Evolutionary conservation across 1,140 invertebrate species (phyloP).

Genomic region (Schlechtendalia chinensis): DNA sequence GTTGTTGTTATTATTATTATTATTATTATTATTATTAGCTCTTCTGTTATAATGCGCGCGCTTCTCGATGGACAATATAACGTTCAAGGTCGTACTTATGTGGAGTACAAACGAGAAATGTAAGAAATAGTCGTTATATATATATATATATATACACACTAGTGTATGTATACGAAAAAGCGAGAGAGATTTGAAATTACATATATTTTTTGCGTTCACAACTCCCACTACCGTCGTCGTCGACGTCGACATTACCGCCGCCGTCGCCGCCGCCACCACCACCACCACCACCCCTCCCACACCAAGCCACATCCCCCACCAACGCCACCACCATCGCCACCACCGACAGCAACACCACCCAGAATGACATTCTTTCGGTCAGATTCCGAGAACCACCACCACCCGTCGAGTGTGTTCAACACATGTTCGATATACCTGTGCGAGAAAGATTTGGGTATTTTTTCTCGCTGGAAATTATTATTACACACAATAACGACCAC

Average conservation of each 20-base stretch:
- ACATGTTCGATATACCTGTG: slow-evolving; percentile 46
- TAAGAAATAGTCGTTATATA: no score
- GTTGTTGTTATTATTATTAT: slow-evolving; percentile 17
- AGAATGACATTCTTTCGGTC: slow-evolving; percentile 50
- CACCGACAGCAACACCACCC: slow-evolving; percentile 19
- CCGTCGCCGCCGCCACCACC: no score
- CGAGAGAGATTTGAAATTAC: background rate
- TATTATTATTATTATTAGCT: slow-evolving; percentile 40
- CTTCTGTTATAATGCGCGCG: slow-evolving; percentile 29
- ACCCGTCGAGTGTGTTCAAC: slow-evolving; percentile 49
- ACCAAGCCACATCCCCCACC: background rate
- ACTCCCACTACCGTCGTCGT: no score
- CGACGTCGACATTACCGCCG: no score
- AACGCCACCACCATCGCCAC: background rate
- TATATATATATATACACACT: no score
- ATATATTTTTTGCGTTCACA: no score
- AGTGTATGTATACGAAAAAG: background rate
- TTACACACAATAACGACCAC: slow-evolving; percentile 20
- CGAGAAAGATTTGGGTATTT: slow-evolving; percentile 31
- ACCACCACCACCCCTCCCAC: no score
- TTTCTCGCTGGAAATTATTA: slow-evolving; percentile 36
- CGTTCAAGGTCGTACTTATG: slow-evolving; percentile 32
- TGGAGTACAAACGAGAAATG: background rate
- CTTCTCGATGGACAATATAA: slow-evolving; percentile 36
- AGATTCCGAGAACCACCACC: slow-evolving; percentile 48